These are phyloP conservation scores for Podotricha telesiphe DNA, from an alignment of 2,888 invertebrate species.

Conservation along the genomic window DNA sequence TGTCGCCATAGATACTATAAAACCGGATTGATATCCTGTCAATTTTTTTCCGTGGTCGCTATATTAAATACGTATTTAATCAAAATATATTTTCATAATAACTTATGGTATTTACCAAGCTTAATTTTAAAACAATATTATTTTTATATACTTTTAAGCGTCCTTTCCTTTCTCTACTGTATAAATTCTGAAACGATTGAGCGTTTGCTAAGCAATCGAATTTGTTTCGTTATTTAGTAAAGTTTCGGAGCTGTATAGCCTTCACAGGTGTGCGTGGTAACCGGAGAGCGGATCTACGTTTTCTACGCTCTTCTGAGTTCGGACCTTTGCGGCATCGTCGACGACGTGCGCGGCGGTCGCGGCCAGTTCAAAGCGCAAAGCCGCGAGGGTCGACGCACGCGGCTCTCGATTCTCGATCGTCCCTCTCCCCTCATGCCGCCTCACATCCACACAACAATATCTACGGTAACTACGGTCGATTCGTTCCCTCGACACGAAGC, in stretches of 20 bases:
- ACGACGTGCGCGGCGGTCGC: constrained; percentile 58
- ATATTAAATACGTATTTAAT: constrained; percentile 1
- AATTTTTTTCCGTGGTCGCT: neutral
- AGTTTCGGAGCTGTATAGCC: constrained; percentile 38
- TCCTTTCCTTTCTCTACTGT: neutral
- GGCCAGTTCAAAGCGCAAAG: constrained; percentile 69
- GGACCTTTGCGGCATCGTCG: constrained; percentile 55
- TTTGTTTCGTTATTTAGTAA: constrained; percentile 30
- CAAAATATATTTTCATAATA: neutral
- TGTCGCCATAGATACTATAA: neutral
- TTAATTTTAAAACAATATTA: neutral
- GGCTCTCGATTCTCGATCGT: constrained; percentile 60
- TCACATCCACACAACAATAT: constrained; percentile 50
- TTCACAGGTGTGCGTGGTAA: constrained; percentile 58
- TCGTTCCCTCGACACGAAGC: constrained; percentile 57
- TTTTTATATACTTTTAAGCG: neutral
- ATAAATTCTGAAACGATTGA: constrained; percentile 30
- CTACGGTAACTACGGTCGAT: constrained; percentile 55
- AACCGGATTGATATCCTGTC: neutral
- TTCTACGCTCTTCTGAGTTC: constrained; percentile 43
- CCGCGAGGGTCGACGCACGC: constrained; percentile 78
- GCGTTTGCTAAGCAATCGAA: constrained; percentile 28
- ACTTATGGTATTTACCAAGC: neutral
- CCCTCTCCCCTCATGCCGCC: constrained; percentile 54
- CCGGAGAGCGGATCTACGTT: constrained; percentile 48